Evolutionary conservation across 2,888 invertebrate genomes (phyloP), one percentile per base, ranked within the genome.

Genomic region (Drosophila mercatorum): DNA sequence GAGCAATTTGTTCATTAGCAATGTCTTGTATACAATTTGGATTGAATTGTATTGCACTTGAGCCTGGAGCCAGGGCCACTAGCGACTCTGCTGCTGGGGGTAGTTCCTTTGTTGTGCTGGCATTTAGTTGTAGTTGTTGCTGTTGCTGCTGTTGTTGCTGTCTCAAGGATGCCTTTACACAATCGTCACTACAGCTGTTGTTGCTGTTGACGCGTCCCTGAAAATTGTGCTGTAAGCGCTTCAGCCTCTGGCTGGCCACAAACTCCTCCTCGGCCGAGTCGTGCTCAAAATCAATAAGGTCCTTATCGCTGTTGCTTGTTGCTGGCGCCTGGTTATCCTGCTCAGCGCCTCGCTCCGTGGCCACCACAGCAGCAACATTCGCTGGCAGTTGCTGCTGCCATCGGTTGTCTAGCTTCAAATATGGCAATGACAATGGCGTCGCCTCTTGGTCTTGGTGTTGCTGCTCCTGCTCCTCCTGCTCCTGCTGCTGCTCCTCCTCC

Each of bases 191-290:
- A 68, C 81, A 73, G 68, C 78, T 65, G 72, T 72, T 78, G 66
- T 72, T 61, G 58, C 72, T 84, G 73, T 72, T 80, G 66, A 88
- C 81, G 80, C 84, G 82, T 80, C 91, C 91, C 83, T 92, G 91
- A 82, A 92, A 92, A 83, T 92, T 91, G 76, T 93, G 92, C 85
- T 94, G 94, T 61, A 94, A 88, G 66, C 93, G 92, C 82, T 94
- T 94, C 63, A 94, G 88, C 56, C 94, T 92, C 61, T 93, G 93
- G 80, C 93, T 93, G 53, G 93, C 93, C 80, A 93, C 93, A 76
- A 93, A 93, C 60, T 85, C 87, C 41, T 88, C 89, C 41, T 88
- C 89, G 26, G 57, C 53, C 55, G 75, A 78, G 62, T 85, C 85
- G 56, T 71, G 62, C 34, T 89, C 85, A 69, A 89, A 89, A 88